Percentiles rank a stretch among this genome's conserved stretches.
phyloP scores from a whole-genome alignment of 1,140 invertebrate species.

The Drosophila navojoa region DNA sequence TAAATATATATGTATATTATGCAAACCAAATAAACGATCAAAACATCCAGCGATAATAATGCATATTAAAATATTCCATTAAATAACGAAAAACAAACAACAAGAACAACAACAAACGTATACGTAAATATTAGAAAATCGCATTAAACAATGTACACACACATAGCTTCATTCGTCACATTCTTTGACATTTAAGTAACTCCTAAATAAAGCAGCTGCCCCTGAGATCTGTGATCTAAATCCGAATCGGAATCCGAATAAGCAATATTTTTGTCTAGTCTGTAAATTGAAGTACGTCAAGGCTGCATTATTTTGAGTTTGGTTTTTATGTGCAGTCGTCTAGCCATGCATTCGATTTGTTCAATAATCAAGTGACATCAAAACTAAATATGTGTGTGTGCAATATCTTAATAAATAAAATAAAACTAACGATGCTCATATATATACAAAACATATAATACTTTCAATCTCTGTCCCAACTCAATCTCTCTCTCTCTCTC shows the following conservation, averaged over 20 bases:
- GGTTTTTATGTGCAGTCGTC: neutral
- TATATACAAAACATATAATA: conserved; percentile 55
- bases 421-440: conserved; percentile 52
- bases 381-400: conserved; percentile 58
- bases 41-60: conserved; percentile 66
- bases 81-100: neutral
- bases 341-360: conserved; percentile 13
- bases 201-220: conserved; percentile 34
- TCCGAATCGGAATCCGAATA: no score
- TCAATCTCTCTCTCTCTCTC: conserved; percentile 51
- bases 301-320: neutral
- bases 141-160: conserved; percentile 60
- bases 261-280: conserved; percentile 20
- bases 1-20: conserved; percentile 59
- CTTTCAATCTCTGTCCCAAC: conserved; percentile 42
- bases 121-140: conserved; percentile 67
- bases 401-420: conserved; percentile 36
- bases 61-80: conserved; percentile 63
- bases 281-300: neutral
- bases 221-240: conserved; percentile 1
- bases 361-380: conserved; percentile 21
- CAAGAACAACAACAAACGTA: conserved; percentile 30
- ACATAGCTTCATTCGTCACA: conserved; percentile 52
- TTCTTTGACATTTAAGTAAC: neutral
- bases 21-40: conserved; percentile 64